Conservation (phyloP, 2,888 invertebrate species). For the Danaus chrysippus region DNA sequence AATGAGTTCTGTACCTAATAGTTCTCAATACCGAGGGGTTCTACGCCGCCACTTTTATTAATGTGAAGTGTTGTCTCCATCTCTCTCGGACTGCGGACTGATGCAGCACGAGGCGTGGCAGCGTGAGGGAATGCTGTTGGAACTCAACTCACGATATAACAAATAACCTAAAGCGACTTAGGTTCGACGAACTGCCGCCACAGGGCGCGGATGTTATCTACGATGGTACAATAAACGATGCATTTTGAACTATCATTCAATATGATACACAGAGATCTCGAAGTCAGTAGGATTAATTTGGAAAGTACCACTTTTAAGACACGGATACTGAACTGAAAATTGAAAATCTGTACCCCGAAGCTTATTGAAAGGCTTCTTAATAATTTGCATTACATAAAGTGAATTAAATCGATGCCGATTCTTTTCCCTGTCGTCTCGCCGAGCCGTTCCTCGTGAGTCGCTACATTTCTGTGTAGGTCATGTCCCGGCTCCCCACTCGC, state of each 20-base stretch:
- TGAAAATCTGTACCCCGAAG: too few relatives aligned
- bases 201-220: not conserved
- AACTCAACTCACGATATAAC: conserved; percentile 41
- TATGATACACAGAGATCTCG: too few relatives aligned
- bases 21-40: conserved; percentile 35
- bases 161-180: conserved; percentile 36
- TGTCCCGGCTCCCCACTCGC: conserved; percentile 20
- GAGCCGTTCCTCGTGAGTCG: not conserved
- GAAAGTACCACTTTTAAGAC: too few relatives aligned
- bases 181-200: conserved; percentile 11
- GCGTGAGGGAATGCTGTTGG: conserved; percentile 42
- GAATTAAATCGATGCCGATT: not conserved
- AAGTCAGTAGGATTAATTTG: too few relatives aligned
- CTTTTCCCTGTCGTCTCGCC: conserved; percentile 5
- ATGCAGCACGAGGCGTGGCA: conserved; percentile 28
- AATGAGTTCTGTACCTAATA: conserved; percentile 37
- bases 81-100: conserved; percentile 23
- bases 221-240: conserved; percentile 1
- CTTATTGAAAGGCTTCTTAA: not conserved
- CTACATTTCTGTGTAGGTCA: conserved; percentile 14
- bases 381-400: not conserved
- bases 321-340: too few relatives aligned
- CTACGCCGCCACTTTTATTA: conserved; percentile 28
- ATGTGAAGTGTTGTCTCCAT: conserved; percentile 28
- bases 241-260: too few relatives aligned